Evolutionary conservation across 2,797 vertebrate genomes (phyloP).

Genomic region (Hirundo rustica): DNA sequence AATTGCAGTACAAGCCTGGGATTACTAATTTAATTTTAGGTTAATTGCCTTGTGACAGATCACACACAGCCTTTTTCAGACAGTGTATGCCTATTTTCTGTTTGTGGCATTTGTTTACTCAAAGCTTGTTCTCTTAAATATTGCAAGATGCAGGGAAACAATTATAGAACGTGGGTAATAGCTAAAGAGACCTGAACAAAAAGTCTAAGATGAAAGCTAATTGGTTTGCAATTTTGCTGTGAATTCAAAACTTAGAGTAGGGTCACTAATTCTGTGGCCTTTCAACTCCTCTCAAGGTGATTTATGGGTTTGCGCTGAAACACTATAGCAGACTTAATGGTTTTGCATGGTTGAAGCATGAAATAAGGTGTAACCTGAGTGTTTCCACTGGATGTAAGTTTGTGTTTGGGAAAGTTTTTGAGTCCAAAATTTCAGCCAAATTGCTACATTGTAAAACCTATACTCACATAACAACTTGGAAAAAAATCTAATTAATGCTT

Average conservation of each 20-base stretch:
- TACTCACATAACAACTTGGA: neutral
- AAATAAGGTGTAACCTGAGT: constrained; percentile 41
- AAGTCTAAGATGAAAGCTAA: constrained; percentile 6
- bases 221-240: neutral
- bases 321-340: constrained; percentile 27
- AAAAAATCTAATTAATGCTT: neutral
- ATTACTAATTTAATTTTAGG: neutral
- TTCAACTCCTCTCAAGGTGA: constrained; percentile 22
- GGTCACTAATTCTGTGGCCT: constrained; percentile 32
- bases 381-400: neutral
- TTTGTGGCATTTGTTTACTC: neutral
- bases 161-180: neutral
- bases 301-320: constrained; percentile 47
- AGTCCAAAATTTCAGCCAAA: neutral
- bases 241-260: constrained; percentile 30
- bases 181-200: neutral
- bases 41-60: neutral
- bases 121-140: neutral
- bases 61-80: neutral
- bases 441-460: neutral
- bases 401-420: neutral
- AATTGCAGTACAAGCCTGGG: neutral
- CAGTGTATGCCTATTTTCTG: neutral
- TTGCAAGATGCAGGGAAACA: neutral
- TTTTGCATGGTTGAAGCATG: constrained; percentile 55